Percentiles rank a stretch among this genome's conserved stretches.
Conservation (phyloP, 2,888 invertebrate species). For the Drosophila sordidula region DNA sequence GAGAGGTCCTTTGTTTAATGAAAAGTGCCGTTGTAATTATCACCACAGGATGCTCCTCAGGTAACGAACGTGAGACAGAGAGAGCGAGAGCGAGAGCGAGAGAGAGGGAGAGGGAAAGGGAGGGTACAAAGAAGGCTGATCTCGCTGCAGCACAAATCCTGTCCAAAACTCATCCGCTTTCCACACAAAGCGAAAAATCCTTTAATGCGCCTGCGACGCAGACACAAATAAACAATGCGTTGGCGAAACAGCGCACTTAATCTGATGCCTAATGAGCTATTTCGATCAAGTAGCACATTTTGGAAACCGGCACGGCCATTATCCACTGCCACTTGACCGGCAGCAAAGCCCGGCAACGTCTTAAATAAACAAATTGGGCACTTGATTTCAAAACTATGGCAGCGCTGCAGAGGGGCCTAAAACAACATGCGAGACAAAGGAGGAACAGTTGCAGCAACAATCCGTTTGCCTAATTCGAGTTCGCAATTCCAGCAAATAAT, state of each 20-base stretch:
- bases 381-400: constrained; percentile 61
- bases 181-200: constrained; percentile 46
- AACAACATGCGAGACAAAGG: constrained; percentile 15
- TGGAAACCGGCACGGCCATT: constrained; percentile 3
- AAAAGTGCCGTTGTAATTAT: constrained; percentile 65
- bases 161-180: constrained; percentile 36
- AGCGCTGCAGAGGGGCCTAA: constrained; percentile 29
- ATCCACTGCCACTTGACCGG: constrained; percentile 34
- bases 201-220: constrained; percentile 56
- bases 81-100: not conserved
- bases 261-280: constrained; percentile 53
- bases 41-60: constrained; percentile 57
- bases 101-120: constrained; percentile 3
- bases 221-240: constrained; percentile 30
- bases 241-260: constrained; percentile 58
- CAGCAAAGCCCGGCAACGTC: constrained; percentile 17
- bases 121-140: not conserved
- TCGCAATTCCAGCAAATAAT: constrained; percentile 39
- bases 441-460: not conserved
- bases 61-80: constrained; percentile 15
- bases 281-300: constrained; percentile 18
- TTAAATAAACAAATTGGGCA: constrained; percentile 42
- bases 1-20: constrained; percentile 36
- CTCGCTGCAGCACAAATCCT: constrained; percentile 40
- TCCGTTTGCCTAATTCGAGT: constrained; percentile 8